phyloP scores from a whole-genome alignment of 2,797 vertebrate species.

The Margarornis squamiger region DNA sequence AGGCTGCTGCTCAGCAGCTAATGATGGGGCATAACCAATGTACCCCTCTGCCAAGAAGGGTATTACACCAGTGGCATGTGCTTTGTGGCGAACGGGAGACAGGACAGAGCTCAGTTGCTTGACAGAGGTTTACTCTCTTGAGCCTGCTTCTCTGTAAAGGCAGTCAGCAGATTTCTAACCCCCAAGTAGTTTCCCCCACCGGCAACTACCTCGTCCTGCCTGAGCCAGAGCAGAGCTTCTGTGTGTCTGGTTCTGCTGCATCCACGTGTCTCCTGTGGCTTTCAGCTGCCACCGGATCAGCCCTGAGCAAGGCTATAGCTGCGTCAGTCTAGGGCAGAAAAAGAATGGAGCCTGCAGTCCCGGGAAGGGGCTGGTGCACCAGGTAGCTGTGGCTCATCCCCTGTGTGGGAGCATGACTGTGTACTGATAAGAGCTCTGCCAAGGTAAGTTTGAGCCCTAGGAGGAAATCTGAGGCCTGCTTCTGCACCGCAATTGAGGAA shows the following conservation, averaged over 20 bases:
- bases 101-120: background rate
- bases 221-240: accelerated
- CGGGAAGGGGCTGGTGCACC: background rate
- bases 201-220: background rate
- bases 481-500: background rate
- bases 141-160: background rate
- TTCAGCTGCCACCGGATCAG: background rate
- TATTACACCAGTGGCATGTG: accelerated
- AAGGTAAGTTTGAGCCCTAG: background rate
- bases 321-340: background rate
- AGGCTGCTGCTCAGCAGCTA: background rate
- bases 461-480: conserved; percentile 4
- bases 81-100: background rate
- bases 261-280: background rate
- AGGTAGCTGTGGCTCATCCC: background rate
- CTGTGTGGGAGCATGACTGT: accelerated
- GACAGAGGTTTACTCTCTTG: background rate
- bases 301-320: background rate
- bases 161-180: background rate
- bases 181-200: background rate
- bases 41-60: background rate
- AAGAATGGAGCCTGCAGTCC: background rate
- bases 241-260: background rate
- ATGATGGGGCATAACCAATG: accelerated
- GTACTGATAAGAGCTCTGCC: background rate